A percentile compares a stretch with the other conserved stretches of the same genome.
phyloP scores from a whole-genome alignment of 2,797 vertebrate species.

The Picus viridis region DNA sequence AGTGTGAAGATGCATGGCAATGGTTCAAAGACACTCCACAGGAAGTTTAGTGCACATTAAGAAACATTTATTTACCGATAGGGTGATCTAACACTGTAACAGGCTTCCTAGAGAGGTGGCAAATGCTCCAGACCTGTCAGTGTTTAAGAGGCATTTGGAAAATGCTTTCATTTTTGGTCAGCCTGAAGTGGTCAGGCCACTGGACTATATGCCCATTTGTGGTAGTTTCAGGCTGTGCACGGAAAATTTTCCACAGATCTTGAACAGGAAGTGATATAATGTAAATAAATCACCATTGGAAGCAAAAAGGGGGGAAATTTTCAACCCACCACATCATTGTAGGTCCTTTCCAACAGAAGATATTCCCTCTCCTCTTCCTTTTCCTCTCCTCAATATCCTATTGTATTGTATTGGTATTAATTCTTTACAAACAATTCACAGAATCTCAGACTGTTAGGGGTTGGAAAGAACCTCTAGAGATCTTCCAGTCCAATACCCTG shows the following conservation, averaged over 20 bases:
- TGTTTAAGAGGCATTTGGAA: background rate
- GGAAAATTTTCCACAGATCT: too few relatives aligned
- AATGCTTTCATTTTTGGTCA: background rate
- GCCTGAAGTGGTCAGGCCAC: background rate
- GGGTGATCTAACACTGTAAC: background rate
- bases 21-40: background rate
- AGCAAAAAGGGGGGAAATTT: too few relatives aligned
- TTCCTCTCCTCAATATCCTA: background rate
- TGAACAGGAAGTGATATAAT: too few relatives aligned
- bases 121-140: too few relatives aligned
- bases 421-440: too few relatives aligned
- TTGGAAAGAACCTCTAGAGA: too few relatives aligned
- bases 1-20: rapidly evolving
- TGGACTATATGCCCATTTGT: background rate
- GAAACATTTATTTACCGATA: background rate
- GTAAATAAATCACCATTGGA: too few relatives aligned
- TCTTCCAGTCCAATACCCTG: too few relatives aligned
- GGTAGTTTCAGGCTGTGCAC: too few relatives aligned
- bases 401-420: too few relatives aligned
- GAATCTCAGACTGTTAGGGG: too few relatives aligned
- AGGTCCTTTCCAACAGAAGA: background rate
- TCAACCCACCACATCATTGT: background rate
- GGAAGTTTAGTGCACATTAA: background rate
- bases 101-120: background rate
- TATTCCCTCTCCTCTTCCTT: too few relatives aligned